Base-by-base conservation (phyloP, 2,888 invertebrate genomes). In the Carabus problematicus region DNA sequence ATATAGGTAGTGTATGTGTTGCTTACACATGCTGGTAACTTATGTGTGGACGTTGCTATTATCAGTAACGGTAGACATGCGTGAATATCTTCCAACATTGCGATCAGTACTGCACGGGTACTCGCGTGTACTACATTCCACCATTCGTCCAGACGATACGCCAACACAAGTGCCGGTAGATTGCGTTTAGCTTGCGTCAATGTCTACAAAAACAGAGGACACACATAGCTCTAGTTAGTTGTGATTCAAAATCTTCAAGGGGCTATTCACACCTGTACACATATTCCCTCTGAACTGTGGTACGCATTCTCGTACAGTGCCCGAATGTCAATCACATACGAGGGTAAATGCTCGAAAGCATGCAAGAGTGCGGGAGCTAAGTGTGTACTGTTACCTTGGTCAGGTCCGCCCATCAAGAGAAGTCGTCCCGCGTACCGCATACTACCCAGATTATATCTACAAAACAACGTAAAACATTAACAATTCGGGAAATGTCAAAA, bases 291-390 rank as follows among this genome's bases (percentile, higher is more conserved):
- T 9, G 85, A 82, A 42, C 82, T 79, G 69, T 81, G 79, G 45
- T 77, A 71, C 47, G 73, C 71, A 39, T 54, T 68, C 41, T 71
- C 74, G 67, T 72, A 74, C 62, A 79, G 72, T 6, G 77, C 71
- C 11, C 78, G 77, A 9, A 81, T 75, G 58, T 85, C 83, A 14
- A 85, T 75, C n/a, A 82, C 79, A 71, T 81, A 80, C 40, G 81
- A 78, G 0, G 84, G 83, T 62, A 84, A 74, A 75, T 82, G 81
- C 76, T 89, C 88, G 63, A 88, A 77, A 52, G 80, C 78, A 76
- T 88, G 86, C 43, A 89, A 78, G 41, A 89, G 73, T 1, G 88
- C 88, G 4, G 89, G 88, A n/a, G 86, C 83, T 42, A 89, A 78
- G 77, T 89, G 87, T 6, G 84, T 83, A 52, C 86, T 87, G 72